Conservation (phyloP, 2,888 invertebrate species). For the Lagria hirta region DNA sequence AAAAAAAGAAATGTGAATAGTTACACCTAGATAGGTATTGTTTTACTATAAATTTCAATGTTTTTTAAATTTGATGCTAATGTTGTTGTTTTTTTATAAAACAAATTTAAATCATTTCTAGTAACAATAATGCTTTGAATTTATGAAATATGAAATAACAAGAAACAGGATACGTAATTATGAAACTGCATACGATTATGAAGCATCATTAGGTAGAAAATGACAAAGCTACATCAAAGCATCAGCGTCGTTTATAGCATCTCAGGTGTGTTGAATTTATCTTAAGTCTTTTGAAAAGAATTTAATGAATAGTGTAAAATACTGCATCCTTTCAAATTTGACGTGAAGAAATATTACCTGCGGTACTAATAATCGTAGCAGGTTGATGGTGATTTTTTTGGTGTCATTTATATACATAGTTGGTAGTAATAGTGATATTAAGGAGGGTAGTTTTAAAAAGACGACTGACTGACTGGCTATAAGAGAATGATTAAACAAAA, state of each 20-base stretch:
- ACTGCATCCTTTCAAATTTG: slow-evolving; percentile 25
- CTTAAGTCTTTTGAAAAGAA: slow-evolving; percentile 21
- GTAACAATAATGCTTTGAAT: too few relatives aligned
- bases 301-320: slow-evolving; percentile 28
- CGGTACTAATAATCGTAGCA: slow-evolving; percentile 21
- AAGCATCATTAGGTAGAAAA: slow-evolving; percentile 17
- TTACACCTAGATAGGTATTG: too few relatives aligned
- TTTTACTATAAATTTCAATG: too few relatives aligned
- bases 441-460: too few relatives aligned
- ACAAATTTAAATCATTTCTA: too few relatives aligned
- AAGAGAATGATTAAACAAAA: slow-evolving; percentile 52
- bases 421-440: too few relatives aligned
- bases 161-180: slow-evolving; percentile 20
- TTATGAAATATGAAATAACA: slow-evolving; percentile 12
- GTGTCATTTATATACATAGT: too few relatives aligned
- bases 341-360: slow-evolving; percentile 23
- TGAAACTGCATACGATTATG: slow-evolving; percentile 22
- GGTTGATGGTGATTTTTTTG: too few relatives aligned
- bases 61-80: too few relatives aligned
- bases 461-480: too few relatives aligned
- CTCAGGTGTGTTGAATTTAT: slow-evolving; percentile 30
- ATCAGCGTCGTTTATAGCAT: slow-evolving; percentile 22
- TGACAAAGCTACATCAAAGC: slow-evolving; percentile 9
- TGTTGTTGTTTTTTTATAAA: too few relatives aligned
- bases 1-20: too few relatives aligned